Conservation (phyloP, 2,113 vertebrate species). For the Numenius arquata region DNA sequence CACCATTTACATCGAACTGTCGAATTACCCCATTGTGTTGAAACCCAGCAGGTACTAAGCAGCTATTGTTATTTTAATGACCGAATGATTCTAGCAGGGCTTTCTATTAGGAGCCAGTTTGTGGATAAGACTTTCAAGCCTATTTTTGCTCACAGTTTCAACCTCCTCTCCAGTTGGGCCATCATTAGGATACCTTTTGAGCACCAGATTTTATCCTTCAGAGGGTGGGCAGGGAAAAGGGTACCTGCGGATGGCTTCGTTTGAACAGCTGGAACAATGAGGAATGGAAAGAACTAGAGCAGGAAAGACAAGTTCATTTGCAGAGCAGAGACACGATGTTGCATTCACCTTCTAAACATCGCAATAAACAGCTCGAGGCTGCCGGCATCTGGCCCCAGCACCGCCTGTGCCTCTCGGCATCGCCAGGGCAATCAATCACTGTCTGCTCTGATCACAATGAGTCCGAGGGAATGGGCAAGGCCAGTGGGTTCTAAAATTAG, state of each 20-base stretch:
- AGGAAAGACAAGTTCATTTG: background rate
- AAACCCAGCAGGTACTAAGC: background rate
- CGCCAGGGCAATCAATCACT: constrained; percentile 49
- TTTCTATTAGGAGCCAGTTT: background rate
- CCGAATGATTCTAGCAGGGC: background rate
- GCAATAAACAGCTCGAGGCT: background rate
- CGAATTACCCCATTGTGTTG: background rate
- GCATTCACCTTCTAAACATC: constrained; percentile 4
- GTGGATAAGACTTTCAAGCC: background rate
- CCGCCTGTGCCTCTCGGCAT: background rate
- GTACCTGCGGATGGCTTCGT: background rate
- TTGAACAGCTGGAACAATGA: background rate
- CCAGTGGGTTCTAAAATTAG: constrained; percentile 59
- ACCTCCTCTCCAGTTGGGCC: background rate
- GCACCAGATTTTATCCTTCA: background rate
- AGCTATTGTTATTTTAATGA: background rate
- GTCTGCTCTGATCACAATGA: constrained; percentile 18
- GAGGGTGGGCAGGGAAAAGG: background rate
- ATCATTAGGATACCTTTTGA: background rate
- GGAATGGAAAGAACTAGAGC: background rate
- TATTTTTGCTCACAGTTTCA: constrained; percentile 13
- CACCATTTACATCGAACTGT: background rate
- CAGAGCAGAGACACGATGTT: background rate
- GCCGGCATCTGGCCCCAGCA: constrained; percentile 9
- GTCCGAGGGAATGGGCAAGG: background rate